Percentiles rank a stretch among this genome's conserved stretches.
Evolutionary conservation across 2,797 vertebrate genomes (phyloP).

Genomic region (Bradypus variegatus): DNA sequence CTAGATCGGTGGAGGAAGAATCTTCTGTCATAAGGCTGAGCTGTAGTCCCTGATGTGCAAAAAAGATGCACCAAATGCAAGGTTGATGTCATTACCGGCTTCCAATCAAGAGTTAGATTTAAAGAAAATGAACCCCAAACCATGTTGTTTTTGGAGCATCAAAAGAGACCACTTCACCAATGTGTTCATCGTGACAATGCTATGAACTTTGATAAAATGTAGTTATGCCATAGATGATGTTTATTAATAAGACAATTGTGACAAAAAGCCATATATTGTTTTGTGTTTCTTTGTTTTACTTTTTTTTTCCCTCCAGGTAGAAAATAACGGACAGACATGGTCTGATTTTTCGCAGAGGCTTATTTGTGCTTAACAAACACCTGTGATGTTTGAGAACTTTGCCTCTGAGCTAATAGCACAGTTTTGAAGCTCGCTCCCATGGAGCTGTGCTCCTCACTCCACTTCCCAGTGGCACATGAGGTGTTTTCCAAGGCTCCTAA

Average conservation of each 20-base stretch:
- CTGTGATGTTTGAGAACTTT: not conserved
- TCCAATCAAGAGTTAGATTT: not conserved
- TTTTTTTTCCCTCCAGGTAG: not conserved
- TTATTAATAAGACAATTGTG: not conserved
- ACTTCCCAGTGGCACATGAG: slow-evolving; percentile 35
- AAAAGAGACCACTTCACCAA: not conserved
- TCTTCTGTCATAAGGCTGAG: not conserved
- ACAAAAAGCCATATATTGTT: accelerated
- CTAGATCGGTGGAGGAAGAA: not conserved
- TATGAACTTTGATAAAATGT: not conserved
- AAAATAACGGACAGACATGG: not conserved
- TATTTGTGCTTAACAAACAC: slow-evolving; percentile 22
- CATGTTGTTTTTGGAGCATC: not conserved
- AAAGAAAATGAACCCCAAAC: not conserved
- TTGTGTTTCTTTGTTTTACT: not conserved
- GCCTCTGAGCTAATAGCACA: not conserved
- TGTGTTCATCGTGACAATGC: not conserved
- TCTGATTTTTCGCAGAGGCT: not conserved
- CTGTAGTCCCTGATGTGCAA: not conserved
- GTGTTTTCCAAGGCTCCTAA: slow-evolving; percentile 46
- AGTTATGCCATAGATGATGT: not conserved
- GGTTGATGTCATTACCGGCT: not conserved
- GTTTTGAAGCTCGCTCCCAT: slow-evolving; percentile 6
- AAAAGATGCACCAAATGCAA: not conserved
- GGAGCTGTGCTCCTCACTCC: not conserved